phyloP scores from a whole-genome alignment of 1,140 invertebrate genomes.

The Ceratosolen solmsi region DNA sequence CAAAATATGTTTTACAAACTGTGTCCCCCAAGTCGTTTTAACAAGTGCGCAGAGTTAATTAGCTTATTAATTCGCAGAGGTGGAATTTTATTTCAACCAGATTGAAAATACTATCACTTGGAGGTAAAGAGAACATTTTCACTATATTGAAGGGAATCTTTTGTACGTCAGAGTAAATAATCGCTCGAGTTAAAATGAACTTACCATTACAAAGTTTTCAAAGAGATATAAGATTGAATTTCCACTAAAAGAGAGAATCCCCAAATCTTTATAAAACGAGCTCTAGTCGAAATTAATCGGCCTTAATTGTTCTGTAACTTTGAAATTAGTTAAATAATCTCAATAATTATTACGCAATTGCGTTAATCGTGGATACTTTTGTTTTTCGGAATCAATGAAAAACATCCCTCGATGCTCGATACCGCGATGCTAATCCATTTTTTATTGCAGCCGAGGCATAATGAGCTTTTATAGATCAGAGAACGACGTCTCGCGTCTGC shows the following conservation, averaged over 20 bases:
- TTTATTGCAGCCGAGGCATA: neutral
- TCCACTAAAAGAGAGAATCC: neutral
- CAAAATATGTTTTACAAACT: no score
- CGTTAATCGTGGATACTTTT: neutral
- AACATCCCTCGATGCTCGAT: neutral
- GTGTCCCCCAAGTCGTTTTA: no score
- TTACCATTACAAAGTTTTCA: neutral
- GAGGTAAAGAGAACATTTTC: neutral
- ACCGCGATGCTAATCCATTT: neutral
- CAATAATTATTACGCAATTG: neutral
- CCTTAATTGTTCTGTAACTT: neutral
- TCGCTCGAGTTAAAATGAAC: slow-evolving; percentile 14
- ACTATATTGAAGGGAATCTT: neutral
- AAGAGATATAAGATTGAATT: neutral
- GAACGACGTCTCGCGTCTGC: neutral
- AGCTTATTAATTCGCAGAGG: neutral
- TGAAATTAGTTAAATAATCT: slow-evolving; percentile 1
- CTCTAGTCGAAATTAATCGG: neutral
- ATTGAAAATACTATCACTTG: neutral
- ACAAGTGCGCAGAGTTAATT: no score
- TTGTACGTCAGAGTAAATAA: slow-evolving; percentile 1
- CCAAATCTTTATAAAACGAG: neutral
- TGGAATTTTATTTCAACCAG: neutral
- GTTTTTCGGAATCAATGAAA: neutral
- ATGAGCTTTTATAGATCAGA: neutral